A percentile compares a stretch with the other conserved stretches of the same genome.
Evolutionary conservation across 2,797 vertebrate genomes (phyloP).

Genomic region (Chelonia mydas): DNA sequence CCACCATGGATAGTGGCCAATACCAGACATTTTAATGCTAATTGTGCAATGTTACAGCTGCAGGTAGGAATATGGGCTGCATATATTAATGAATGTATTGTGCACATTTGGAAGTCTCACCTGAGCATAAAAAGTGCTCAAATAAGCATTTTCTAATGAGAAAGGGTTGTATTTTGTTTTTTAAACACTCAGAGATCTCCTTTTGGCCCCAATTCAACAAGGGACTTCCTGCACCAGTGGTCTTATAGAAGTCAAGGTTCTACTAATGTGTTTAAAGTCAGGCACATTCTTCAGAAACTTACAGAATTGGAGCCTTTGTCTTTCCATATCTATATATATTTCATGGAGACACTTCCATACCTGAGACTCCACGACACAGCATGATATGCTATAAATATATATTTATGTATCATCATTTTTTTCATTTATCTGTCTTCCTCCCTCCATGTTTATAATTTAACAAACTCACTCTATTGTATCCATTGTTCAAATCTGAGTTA

Average conservation of each 20-base stretch:
- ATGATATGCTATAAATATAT: constrained; percentile 29
- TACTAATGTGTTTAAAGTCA: background rate
- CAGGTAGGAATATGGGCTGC: background rate
- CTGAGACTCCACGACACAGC: background rate
- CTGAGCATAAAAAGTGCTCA: background rate
- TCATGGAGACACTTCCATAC: background rate
- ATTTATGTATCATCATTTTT: constrained; percentile 13
- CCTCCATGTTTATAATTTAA: background rate
- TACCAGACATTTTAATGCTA: background rate
- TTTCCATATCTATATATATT: background rate
- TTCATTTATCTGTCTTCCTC: background rate
- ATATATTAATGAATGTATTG: background rate
- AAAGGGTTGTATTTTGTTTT: background rate
- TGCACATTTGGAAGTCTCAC: background rate
- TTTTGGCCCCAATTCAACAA: background rate
- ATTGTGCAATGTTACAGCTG: background rate
- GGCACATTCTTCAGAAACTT: background rate
- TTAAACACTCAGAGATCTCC: background rate
- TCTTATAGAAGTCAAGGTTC: background rate
- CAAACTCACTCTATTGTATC: background rate
- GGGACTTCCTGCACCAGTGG: background rate
- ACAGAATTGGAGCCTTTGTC: background rate
- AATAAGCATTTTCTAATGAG: background rate
- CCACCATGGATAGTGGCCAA: background rate
- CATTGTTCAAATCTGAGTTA: constrained; percentile 34